phyloP scores from a whole-genome alignment of 2,888 invertebrate species.

The Branchinecta sandiegonensis region DNA sequence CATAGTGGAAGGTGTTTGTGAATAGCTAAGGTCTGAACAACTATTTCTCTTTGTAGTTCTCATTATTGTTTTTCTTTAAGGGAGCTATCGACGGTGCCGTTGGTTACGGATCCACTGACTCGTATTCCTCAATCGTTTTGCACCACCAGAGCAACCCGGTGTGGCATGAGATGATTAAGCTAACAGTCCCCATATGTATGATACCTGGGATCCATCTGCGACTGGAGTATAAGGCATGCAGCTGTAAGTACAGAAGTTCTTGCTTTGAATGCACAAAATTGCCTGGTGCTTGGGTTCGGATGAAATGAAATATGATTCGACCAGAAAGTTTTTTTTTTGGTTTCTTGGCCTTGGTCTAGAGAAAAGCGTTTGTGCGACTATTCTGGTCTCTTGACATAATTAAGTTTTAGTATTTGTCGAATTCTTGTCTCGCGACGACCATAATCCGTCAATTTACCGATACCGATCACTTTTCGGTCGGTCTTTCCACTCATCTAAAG shows the following conservation, averaged over 20 bases:
- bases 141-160: slow-evolving; percentile 88
- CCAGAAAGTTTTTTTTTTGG: too few species aligned
- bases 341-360: too few species aligned
- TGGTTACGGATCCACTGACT: slow-evolving; percentile 46
- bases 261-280: slow-evolving; percentile 17
- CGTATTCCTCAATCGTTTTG: slow-evolving; percentile 72
- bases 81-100: slow-evolving; percentile 76
- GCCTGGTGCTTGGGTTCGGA: background rate
- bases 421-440: too few species aligned
- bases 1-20: too few species aligned
- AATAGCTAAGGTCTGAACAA: too few species aligned
- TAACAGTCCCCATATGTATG: slow-evolving; percentile 78
- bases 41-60: too few species aligned
- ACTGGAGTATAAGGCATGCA: slow-evolving; percentile 83
- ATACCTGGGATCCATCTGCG: slow-evolving; percentile 83
- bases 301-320: background rate
- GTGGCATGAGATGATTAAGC: slow-evolving; percentile 75
- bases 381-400: too few species aligned
- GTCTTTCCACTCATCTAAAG: too few species aligned
- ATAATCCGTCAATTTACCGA: too few species aligned
- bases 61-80: slow-evolving; percentile 35
- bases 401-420: too few species aligned
- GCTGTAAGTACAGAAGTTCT: slow-evolving; percentile 32
- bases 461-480: too few species aligned
- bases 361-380: too few species aligned